Percentiles rank a stretch among this genome's conserved stretches.
These are phyloP conservation scores for Zoroaster sp. DNA, from an alignment of 53 echinoderm and acorn worm genomes.

Conservation along the genomic window DNA sequence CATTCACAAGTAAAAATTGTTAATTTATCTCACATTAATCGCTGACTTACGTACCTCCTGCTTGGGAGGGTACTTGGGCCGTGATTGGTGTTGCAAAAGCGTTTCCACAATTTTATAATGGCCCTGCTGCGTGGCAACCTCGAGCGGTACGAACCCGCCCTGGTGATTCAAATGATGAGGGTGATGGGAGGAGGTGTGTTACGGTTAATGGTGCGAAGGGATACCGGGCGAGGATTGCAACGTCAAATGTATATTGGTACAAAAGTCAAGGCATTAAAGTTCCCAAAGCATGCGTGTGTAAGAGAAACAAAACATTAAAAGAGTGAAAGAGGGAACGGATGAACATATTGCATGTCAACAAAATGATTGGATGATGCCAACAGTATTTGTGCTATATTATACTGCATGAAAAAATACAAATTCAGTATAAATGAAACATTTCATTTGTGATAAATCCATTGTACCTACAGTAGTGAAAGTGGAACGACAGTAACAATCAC, in stretches of 20 bases:
- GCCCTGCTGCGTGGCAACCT: constrained; percentile 99
- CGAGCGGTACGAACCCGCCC: constrained; percentile 97
- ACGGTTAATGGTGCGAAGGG: neutral
- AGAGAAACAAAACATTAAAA: constrained; percentile 45
- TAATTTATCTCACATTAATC: constrained; percentile 33
- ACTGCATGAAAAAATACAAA: too few relatives aligned
- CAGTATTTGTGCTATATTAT: too few relatives aligned
- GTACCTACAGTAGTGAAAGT: too few relatives aligned
- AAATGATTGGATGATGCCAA: neutral
- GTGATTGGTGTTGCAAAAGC: constrained; percentile 90
- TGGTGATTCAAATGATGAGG: neutral
- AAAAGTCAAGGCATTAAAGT: constrained; percentile 3
- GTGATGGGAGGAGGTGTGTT: neutral
- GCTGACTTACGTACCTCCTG: constrained; percentile 64
- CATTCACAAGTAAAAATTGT: constrained; percentile 16
- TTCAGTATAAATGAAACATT: too few relatives aligned
- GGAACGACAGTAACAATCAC: too few relatives aligned
- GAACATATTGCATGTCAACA: constrained; percentile 18
- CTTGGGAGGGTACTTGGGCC: constrained; percentile 81
- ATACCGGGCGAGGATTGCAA: neutral
- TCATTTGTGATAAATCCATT: too few relatives aligned
- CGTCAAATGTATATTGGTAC: neutral
- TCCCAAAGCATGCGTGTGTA: constrained; percentile 57
- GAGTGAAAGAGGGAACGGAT: constrained; percentile 13
- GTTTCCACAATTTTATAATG: constrained; percentile 97